These are phyloP conservation scores for Apogon hyalosoma DNA, from an alignment of 2,797 vertebrate species.

Conservation along the genomic window DNA sequence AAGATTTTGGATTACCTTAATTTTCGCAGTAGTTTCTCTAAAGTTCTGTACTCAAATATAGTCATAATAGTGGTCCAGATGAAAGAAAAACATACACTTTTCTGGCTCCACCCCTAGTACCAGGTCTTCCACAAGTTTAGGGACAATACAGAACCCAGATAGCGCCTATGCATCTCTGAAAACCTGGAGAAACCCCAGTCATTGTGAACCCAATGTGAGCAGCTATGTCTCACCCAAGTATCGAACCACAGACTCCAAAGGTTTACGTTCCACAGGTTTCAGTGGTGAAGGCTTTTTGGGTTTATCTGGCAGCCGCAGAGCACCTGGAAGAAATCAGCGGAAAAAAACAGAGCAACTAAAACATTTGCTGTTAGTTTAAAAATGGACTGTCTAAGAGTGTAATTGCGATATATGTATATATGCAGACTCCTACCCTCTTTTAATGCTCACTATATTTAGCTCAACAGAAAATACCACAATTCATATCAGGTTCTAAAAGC, in stretches of 20 bases:
- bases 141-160: background rate
- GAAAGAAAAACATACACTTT: no score
- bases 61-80: no score
- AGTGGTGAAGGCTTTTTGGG: constrained; percentile 89
- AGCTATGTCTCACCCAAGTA: constrained; percentile 91
- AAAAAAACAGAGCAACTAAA: constrained; percentile 3
- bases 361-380: background rate
- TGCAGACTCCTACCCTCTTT: no score
- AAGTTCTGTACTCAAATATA: no score
- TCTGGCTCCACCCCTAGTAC: no score
- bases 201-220: background rate
- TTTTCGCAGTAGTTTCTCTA: no score
- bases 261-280: constrained; percentile 94
- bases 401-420: no score
- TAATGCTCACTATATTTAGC: no score
- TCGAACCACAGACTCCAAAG: constrained; percentile 94
- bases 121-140: no score
- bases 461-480: background rate
- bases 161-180: no score
- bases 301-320: constrained; percentile 91
- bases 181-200: no score
- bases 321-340: constrained; percentile 81
- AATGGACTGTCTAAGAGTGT: background rate
- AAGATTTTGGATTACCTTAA: no score
- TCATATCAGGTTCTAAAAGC: background rate